These are phyloP conservation scores for Pantherophis alleghaniensis DNA, from an alignment of 2,797 vertebrate species.

Conservation along the genomic window DNA sequence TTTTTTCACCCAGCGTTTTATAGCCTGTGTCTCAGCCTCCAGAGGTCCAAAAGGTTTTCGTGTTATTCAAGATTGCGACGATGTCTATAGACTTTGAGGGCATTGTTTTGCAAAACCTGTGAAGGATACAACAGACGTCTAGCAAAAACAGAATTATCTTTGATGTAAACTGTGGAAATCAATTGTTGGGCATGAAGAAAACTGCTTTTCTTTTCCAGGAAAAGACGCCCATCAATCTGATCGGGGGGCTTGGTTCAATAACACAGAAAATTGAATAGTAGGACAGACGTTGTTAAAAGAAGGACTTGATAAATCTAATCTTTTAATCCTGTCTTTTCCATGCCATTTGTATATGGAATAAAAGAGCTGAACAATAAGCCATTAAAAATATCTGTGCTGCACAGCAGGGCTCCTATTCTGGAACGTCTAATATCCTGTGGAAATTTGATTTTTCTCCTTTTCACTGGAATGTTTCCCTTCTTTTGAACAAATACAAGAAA, in stretches of 20 bases:
- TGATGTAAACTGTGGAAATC: conserved; percentile 64
- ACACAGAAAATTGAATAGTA: conserved; percentile 56
- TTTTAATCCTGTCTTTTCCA: conserved; percentile 66
- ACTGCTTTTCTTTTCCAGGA: conserved; percentile 44
- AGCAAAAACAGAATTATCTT: conserved; percentile 48
- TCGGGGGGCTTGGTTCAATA: conserved; percentile 52
- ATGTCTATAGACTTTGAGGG: conserved; percentile 11
- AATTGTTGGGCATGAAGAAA: conserved; percentile 58
- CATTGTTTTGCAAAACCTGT: not conserved
- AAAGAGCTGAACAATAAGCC: conserved; percentile 50
- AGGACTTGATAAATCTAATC: conserved; percentile 66
- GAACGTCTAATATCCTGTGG: conserved; percentile 27
- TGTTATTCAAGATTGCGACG: not conserved
- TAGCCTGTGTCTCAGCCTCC: not conserved
- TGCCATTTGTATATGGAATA: conserved; percentile 51
- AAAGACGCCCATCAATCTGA: conserved; percentile 41
- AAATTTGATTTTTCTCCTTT: conserved; percentile 53
- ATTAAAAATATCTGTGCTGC: conserved; percentile 64
- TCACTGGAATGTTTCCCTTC: not conserved
- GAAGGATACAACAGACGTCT: conserved; percentile 54
- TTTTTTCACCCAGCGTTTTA: not conserved
- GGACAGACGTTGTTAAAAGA: conserved; percentile 39
- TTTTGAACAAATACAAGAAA: conserved; percentile 7
- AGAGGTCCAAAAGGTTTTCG: not conserved
- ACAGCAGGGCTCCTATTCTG: conserved; percentile 56